Conservation (phyloP, 2,888 invertebrate species). For the Apamea anceps region DNA sequence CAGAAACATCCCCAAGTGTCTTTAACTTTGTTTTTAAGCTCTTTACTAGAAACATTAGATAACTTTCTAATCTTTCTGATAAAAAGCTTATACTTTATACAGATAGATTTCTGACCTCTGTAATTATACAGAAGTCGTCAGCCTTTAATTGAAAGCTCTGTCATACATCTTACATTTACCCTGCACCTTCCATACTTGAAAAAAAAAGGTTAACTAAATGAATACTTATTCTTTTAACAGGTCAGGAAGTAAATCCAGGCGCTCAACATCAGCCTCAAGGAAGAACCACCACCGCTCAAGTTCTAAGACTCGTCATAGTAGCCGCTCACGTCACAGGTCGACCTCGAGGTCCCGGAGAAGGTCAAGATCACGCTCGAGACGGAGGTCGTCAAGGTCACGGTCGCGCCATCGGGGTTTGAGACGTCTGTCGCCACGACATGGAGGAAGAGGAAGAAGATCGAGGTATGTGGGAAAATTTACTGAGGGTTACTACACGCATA, state of each 20-base stretch:
- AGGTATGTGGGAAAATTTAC: constrained; percentile 72
- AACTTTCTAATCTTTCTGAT: too few species aligned
- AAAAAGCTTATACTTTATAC: too few species aligned
- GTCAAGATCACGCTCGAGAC: constrained; percentile 75
- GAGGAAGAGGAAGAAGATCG: constrained; percentile 78
- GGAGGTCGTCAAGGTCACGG: constrained; percentile 72
- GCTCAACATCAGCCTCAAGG: constrained; percentile 75
- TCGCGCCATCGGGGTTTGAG: constrained; percentile 67
- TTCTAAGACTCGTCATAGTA: constrained; percentile 73
- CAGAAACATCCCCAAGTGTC: neutral
- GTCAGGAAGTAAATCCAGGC: constrained; percentile 78
- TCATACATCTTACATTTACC: neutral
- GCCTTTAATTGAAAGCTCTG: neutral
- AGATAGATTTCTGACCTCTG: too few species aligned
- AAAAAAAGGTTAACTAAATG: neutral
- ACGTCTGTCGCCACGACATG: constrained; percentile 77
- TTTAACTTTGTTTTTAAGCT: neutral
- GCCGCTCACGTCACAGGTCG: constrained; percentile 75
- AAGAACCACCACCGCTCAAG: constrained; percentile 74
- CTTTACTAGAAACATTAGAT: neutral
- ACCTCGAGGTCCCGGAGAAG: constrained; percentile 77
- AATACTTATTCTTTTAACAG: constrained; percentile 61
- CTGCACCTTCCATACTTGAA: neutral
- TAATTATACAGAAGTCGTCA: too few species aligned
- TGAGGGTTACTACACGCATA: neutral